These are phyloP conservation scores for Mormoops blainvillei DNA, from an alignment of 2,113 vertebrate genomes.

Conservation along the genomic window DNA sequence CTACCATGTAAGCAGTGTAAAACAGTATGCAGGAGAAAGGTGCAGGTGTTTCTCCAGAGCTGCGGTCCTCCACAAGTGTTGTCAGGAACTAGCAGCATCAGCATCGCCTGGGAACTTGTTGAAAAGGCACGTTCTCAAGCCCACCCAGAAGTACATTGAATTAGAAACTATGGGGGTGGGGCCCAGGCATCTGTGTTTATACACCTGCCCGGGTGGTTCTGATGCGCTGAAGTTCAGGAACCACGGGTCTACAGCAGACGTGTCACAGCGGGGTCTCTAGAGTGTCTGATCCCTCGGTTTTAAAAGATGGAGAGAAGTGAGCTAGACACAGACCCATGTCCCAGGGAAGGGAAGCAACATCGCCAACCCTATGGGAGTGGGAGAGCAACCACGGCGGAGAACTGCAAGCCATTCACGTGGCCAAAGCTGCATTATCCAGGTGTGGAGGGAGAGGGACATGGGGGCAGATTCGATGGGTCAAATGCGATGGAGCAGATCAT, in stretches of 20 bases:
- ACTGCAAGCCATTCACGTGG: neutral
- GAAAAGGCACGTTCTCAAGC: neutral
- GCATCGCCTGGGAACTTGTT: neutral
- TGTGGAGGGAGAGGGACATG: neutral
- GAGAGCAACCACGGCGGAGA: no score
- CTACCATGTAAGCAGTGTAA: neutral
- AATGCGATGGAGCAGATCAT: neutral
- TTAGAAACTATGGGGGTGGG: neutral
- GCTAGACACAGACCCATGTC: neutral
- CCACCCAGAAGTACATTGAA: neutral
- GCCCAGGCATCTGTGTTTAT: accelerated
- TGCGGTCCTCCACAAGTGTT: neutral
- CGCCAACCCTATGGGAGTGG: neutral
- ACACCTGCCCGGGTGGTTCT: neutral
- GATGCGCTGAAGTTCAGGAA: neutral
- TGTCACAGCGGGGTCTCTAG: neutral
- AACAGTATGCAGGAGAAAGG: neutral
- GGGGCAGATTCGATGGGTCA: neutral
- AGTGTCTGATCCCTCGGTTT: neutral
- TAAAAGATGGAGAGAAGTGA: neutral
- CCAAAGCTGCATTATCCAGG: neutral
- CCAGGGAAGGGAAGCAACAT: neutral
- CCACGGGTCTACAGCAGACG: neutral
- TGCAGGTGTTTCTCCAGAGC: neutral
- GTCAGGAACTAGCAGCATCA: neutral